These are phyloP conservation scores for Odontomachus brunneus DNA, from an alignment of 1,140 invertebrate genomes.

Conservation along the genomic window DNA sequence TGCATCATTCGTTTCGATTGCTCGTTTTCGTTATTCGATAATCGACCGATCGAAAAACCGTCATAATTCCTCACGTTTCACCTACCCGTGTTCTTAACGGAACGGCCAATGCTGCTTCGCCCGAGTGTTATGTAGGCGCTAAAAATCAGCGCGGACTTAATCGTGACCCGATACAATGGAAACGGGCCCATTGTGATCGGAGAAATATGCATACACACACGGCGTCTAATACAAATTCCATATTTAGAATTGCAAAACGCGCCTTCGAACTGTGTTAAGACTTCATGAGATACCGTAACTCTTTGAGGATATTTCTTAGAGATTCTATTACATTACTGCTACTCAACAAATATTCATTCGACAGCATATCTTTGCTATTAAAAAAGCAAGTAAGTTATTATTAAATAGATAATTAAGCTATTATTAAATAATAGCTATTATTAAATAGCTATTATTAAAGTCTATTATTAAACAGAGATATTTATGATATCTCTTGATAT, in stretches of 20 bases:
- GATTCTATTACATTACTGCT: neutral
- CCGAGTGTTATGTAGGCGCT: conserved; percentile 9
- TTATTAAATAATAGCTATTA: no score
- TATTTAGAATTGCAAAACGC: conserved; percentile 61
- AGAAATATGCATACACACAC: conserved; percentile 59
- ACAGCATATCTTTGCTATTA: no score
- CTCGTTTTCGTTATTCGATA: conserved; percentile 6
- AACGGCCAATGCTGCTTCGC: neutral
- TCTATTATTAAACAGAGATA: no score
- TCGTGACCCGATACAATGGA: conserved; percentile 68
- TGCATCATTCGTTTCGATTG: conserved; percentile 46
- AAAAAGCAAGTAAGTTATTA: no score
- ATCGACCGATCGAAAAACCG: neutral
- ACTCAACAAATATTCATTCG: neutral
- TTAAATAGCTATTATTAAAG: no score
- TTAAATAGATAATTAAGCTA: no score
- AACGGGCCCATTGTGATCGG: conserved; percentile 55
- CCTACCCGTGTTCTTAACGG: neutral
- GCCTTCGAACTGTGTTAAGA: conserved; percentile 43
- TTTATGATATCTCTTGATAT: no score
- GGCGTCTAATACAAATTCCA: conserved; percentile 27
- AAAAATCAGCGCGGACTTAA: conserved; percentile 48
- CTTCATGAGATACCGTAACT: neutral
- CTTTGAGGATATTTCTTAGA: neutral
- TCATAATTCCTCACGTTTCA: neutral